Base-by-base conservation (phyloP, 2,113 vertebrate genomes). In the Malurus elegans region DNA sequence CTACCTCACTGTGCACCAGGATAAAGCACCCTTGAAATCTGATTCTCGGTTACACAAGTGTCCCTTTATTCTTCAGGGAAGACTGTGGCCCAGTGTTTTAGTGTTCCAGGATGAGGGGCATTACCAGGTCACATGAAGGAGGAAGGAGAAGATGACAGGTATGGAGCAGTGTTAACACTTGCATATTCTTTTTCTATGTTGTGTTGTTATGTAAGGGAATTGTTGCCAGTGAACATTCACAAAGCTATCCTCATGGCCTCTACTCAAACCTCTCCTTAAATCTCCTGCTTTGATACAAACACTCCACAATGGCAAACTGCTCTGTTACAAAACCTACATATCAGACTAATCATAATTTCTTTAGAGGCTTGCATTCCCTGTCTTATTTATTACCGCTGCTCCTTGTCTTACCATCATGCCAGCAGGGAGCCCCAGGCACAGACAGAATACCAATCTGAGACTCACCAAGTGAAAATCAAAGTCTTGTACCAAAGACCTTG, bases 221-320 rank as follows among this genome's bases (percentile, higher is more conserved):
- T 62, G 47, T 70, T 90, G 62, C 31, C 51, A 57, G 65, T 60
- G 64, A 93, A 88, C 32, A 86, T 57, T 31, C 79, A 56, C 75
- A 83, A 74, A 74, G 60, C 25, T 61, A 85, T 90, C 75, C 75
- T 91, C 79, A 62, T 3, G 1, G 31, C 71, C 60, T 86, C 48
- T 56, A 5, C 64, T 56, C 67, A 80, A 89, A 74, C 60, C 79
- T 83, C 67, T 74, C 51, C 44, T 70, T 86, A 92, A 42, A 74
- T 56, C 58, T 78, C 20, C 54, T 86, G 86, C 90, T 96, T 95
- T 76, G 40, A 94, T 65, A 86, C 75, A 96, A 96, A 93, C 85
- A 66, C 44, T 70, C 18, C 60, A 71, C 67, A 90, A 78, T 40
- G 40, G 75, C 32, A 80, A 80, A n/a, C 44, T 90, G 64, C 58